Evolutionary conservation across 2,888 invertebrate genomes (phyloP).

Genomic region (Nemoura dubitans): DNA sequence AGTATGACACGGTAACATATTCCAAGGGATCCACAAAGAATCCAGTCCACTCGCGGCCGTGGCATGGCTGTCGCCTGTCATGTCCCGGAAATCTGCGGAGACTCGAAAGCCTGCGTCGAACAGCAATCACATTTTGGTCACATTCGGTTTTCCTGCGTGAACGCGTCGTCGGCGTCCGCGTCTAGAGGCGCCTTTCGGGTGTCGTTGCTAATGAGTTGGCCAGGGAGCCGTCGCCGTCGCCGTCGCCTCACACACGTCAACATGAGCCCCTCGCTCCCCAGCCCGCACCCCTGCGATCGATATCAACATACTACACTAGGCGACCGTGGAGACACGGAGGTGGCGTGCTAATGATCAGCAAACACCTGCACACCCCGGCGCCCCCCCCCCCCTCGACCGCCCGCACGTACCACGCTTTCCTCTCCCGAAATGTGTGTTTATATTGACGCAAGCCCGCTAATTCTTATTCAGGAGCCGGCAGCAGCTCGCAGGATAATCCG

Average conservation of each 20-base stretch:
- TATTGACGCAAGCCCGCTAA: constrained; percentile 35
- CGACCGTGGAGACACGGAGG: neutral
- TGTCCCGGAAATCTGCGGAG: neutral
- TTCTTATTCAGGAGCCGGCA: constrained; percentile 31
- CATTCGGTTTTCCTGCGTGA: neutral
- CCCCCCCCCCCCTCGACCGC: neutral
- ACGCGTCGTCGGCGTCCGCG: neutral
- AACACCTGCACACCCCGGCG: constrained; percentile 23
- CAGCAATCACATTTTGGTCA: neutral
- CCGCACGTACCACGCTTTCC: neutral
- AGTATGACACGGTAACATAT: too few species aligned
- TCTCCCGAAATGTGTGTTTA: constrained; percentile 25
- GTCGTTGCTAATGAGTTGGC: constrained; percentile 41
- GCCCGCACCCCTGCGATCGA: constrained; percentile 31
- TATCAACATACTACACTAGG: constrained; percentile 21
- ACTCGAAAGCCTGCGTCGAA: neutral
- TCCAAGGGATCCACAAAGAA: too few species aligned
- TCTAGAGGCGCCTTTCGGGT: constrained; percentile 18
- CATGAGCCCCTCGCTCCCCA: constrained; percentile 15
- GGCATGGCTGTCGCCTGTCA: neutral
- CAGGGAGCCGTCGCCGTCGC: constrained; percentile 25
- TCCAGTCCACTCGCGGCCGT: too few species aligned
- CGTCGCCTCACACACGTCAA: constrained; percentile 37
- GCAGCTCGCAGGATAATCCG: constrained; percentile 18
- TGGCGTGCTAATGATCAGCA: constrained; percentile 41